Base-by-base conservation (phyloP, 1,140 invertebrate species). In the Saxidomus purpurata region DNA sequence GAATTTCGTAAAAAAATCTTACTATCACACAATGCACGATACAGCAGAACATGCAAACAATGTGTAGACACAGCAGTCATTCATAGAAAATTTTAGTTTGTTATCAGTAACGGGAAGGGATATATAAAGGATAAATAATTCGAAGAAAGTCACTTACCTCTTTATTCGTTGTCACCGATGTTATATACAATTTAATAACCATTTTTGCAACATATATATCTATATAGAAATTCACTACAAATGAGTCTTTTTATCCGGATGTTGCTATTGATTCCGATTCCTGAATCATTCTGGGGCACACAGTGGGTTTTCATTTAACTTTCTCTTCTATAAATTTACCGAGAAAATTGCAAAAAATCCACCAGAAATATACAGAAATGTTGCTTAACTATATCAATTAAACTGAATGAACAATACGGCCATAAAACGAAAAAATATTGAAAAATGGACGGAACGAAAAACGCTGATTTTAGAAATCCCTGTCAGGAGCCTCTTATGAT, bases 111-210 rank as follows among this genome's bases (percentile, higher is more conserved):
- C n/a, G n/a, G n/a, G n/a, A n/a, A n/a, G n/a, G n/a, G n/a, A n/a
- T n/a, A n/a, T n/a, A n/a, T n/a, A n/a, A n/a, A n/a, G n/a, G 31
- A 22, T 36, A 17, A n/a, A 40, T 11, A 4, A 76, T 43, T 17
- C 31, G 25, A 38, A n/a, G 31, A 59, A 81, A 59, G 9, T 15
- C n/a, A 59, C 63, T 43, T 15, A 84, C 81, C 81, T 84, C 81
- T 69, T 63, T 67, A 31, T 84, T 84, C 43, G 81, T 84, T 28
- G 81, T 84, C 81, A 84, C 61, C 19, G 81, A 84, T 11, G 81
- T 84, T 43, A 63, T 84, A 49, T 84, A 84, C 36, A 84, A 49
- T 69, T 84, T 84, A 61, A 84, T 61, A 63, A 69, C 81, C 81
- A 84, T 84, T 43, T 47, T 80, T 76, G 36, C 38, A 76, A 71